These are phyloP conservation scores for Drosophila borealis DNA, from an alignment of 2,888 invertebrate species.

Conservation along the genomic window DNA sequence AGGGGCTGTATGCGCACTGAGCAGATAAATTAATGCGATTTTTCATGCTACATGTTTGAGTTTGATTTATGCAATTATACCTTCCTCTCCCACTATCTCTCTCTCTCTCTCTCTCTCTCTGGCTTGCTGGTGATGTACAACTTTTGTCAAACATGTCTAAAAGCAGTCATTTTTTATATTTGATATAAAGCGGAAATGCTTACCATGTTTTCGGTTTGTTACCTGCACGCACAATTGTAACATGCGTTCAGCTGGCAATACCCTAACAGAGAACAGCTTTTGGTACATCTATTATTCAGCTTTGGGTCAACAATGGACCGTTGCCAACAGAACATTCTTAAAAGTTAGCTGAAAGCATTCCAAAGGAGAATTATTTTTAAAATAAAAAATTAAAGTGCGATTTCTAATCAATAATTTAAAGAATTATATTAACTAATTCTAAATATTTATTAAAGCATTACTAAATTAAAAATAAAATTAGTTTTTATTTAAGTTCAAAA, in stretches of 20 bases:
- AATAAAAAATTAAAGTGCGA: background rate
- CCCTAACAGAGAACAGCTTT: conserved; percentile 3
- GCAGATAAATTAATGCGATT: conserved; percentile 83
- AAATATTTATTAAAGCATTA: background rate
- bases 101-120: too few species aligned
- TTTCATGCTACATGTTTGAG: conserved; percentile 79
- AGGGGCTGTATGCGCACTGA: conserved; percentile 62
- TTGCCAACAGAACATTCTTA: background rate
- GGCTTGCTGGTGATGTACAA: conserved; percentile 61
- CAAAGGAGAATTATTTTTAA: background rate
- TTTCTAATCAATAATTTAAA: background rate
- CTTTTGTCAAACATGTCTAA: conserved; percentile 81
- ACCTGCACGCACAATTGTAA: conserved; percentile 59
- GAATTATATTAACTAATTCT: background rate
- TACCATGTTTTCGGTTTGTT: conserved; percentile 81
- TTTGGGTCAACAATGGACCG: conserved; percentile 11
- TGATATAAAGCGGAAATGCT: conserved; percentile 77
- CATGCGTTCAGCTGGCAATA: conserved; percentile 6
- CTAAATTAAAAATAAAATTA: too few species aligned
- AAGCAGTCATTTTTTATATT: conserved; percentile 77
- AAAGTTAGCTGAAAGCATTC: background rate
- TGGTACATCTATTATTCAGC: conserved; percentile 13
- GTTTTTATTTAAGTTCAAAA: too few species aligned
- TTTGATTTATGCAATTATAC: conserved; percentile 83
- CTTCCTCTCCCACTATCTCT: conserved; percentile 12